These are phyloP conservation scores for Heliconius melpomene DNA, from an alignment of 1,140 invertebrate species.

Conservation along the genomic window DNA sequence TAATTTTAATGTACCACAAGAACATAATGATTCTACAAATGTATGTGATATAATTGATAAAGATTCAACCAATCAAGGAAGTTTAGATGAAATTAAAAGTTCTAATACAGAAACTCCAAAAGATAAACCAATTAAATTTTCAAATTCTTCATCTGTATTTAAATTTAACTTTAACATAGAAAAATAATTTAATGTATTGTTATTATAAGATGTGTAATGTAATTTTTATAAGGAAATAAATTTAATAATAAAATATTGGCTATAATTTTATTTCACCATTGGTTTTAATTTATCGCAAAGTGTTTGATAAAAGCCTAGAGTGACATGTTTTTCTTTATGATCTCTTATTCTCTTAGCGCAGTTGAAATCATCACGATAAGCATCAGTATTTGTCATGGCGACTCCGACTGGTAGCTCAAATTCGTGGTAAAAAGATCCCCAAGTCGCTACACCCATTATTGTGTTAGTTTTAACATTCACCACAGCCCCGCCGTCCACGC, in stretches of 20 bases:
- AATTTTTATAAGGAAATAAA: conserved; percentile 27
- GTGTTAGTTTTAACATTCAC: conserved; percentile 44
- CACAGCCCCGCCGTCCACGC: conserved; percentile 53
- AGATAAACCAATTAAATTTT: conserved; percentile 52
- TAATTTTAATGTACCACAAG: conserved; percentile 63
- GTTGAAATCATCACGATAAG: conserved; percentile 48
- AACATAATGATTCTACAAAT: conserved; percentile 38
- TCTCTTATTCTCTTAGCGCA: conserved; percentile 54
- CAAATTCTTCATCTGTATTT: conserved; percentile 57
- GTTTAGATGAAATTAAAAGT: conserved; percentile 41
- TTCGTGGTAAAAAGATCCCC: conserved; percentile 44
- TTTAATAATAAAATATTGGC: conserved; percentile 17
- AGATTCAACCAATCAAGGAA: conserved; percentile 39
- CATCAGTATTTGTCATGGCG: conserved; percentile 52
- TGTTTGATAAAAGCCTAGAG: conserved; percentile 47
- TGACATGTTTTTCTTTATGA: conserved; percentile 24
- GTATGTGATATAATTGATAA: conserved; percentile 41
- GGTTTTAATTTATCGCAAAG: conserved; percentile 39
- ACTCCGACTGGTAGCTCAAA: conserved; percentile 61
- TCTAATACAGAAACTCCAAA: conserved; percentile 30
- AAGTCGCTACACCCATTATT: conserved; percentile 58
- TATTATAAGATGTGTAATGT: conserved; percentile 18
- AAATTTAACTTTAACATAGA: conserved; percentile 74
- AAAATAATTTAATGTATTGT: conserved; percentile 30
- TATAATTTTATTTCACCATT: conserved; percentile 9